Evolutionary conservation across 1,140 invertebrate species (phyloP), one percentile per base, ranked within the genome.

Genomic region (Aricia agestis): DNA sequence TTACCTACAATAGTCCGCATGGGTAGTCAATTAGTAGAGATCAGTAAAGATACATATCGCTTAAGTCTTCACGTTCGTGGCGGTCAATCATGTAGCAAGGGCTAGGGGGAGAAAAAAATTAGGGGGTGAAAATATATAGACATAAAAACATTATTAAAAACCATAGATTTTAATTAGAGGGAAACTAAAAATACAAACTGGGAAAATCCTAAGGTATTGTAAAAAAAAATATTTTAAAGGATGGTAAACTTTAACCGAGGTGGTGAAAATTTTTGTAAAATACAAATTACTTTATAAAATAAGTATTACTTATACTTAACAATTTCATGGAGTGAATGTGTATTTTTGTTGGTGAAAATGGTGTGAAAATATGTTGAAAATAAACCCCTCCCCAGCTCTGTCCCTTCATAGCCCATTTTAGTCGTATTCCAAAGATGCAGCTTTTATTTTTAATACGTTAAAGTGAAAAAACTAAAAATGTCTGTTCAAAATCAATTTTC

Each of bases 381-480:
- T 42, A 25, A 52, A 52, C 45, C 17, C 10, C 59, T 4, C 18
- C 59, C 59, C 15, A 67, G 32, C 67, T 32, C 45, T 32, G 52
- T 67, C 41, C 32, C 32, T 59, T 68, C 19, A 36, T 11, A 45
- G 32, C 13, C 66, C 31, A 70, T 52, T 63, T 68, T 71, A 69
- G 68, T 63, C 68, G 58, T 69, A 69, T 61, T 86, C 86, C 88
- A 89, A 90, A 90, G 88, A 90, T 81, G 75, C 87, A 86, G 84
- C 81, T 89, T 84, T 87, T 89, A 87, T 87, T 89, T 89, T 87
- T 88, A 79, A 84, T 85, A 86, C 80, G 71, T 74, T n/a, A n/a
- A 86, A 87, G 77, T 85, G 81, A 84, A 83, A 78, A 85, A 74
- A 83, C 41, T 13, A 19, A 67, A 63, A 25, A 63, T 25, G 59